A percentile compares a stretch with the other conserved stretches of the same genome.
Evolutionary conservation across 2,797 vertebrate genomes (phyloP).

Genomic region (Liparis tanakae): DNA sequence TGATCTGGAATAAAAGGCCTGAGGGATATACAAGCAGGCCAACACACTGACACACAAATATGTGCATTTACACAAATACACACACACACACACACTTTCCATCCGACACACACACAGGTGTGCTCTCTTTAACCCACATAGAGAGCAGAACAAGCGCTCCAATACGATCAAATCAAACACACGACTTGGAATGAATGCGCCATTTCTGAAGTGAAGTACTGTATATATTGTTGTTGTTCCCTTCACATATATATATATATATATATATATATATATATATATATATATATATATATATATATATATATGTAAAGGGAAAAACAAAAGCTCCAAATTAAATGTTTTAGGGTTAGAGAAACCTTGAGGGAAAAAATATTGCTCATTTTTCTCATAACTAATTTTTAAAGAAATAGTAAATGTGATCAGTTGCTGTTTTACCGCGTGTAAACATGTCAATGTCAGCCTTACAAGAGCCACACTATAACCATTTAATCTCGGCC

Average conservation of each 20-base stretch:
- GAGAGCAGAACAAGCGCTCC: slow-evolving; percentile 14
- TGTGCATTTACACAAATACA: neutral
- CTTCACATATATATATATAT: too few relatives aligned
- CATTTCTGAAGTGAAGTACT: slow-evolving; percentile 23
- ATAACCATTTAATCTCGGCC: slow-evolving; percentile 30
- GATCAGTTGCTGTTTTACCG: neutral
- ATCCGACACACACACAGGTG: neutral
- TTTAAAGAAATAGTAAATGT: neutral
- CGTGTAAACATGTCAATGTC: slow-evolving; percentile 1
- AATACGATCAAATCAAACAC: slow-evolving; percentile 33
- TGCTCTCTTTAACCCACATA: neutral
- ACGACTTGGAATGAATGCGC: slow-evolving; percentile 8
- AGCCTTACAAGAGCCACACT: neutral
- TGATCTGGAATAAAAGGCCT: slow-evolving; percentile 65
- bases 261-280: neutral
- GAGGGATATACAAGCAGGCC: slow-evolving; percentile 56
- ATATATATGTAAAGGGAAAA: neutral
- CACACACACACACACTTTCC: neutral
- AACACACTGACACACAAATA: slow-evolving; percentile 16
- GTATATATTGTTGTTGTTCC: too few relatives aligned
- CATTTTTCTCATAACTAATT: too few relatives aligned
- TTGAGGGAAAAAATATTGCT: neutral
- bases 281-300: neutral
- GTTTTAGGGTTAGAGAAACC: neutral
- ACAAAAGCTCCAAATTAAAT: neutral